Evolutionary conservation across 1,140 invertebrate genomes (phyloP).

Genomic region (Calliopsis andreniformis): DNA sequence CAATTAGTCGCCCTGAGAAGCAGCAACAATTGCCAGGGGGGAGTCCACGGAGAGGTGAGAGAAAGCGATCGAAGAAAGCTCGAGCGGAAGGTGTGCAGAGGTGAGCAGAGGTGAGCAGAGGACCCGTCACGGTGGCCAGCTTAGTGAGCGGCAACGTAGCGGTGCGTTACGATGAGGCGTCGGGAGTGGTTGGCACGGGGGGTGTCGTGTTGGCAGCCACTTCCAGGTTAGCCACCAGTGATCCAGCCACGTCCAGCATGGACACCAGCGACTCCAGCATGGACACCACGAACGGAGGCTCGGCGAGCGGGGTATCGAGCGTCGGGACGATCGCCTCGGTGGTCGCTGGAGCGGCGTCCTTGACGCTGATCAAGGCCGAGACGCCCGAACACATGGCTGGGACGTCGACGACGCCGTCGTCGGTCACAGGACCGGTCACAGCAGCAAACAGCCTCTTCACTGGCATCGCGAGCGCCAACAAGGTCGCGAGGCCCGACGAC

Average conservation of each 20-base stretch:
- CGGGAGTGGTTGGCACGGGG: constrained; percentile 74
- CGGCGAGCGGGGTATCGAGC: constrained; percentile 28
- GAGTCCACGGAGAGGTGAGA: too few relatives aligned
- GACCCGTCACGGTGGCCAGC: constrained; percentile 79
- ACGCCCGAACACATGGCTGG: constrained; percentile 72
- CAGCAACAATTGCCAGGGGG: too few relatives aligned
- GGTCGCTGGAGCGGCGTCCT: constrained; percentile 55
- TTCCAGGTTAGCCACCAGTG: constrained; percentile 70
- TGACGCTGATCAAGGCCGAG: constrained; percentile 75
- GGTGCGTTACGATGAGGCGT: constrained; percentile 80
- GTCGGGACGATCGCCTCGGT: constrained; percentile 52
- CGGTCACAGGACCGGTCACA: constrained; percentile 61
- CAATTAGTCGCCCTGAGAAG: too few relatives aligned
- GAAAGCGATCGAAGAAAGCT: too few relatives aligned
- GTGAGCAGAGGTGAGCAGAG: constrained; percentile 84
- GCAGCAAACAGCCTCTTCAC: constrained; percentile 68
- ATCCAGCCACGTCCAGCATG: constrained; percentile 52
- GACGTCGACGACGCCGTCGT: constrained; percentile 65
- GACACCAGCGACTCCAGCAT: constrained; percentile 62
- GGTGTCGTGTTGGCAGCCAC: constrained; percentile 76
- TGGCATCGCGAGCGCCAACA: constrained; percentile 72
- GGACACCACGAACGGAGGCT: constrained; percentile 56
- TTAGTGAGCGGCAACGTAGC: constrained; percentile 78
- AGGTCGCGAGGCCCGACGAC: constrained; percentile 81
- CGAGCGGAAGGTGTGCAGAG: background rate